phyloP scores from a whole-genome alignment of 2,797 vertebrate species.

The Masticophis lateralis region DNA sequence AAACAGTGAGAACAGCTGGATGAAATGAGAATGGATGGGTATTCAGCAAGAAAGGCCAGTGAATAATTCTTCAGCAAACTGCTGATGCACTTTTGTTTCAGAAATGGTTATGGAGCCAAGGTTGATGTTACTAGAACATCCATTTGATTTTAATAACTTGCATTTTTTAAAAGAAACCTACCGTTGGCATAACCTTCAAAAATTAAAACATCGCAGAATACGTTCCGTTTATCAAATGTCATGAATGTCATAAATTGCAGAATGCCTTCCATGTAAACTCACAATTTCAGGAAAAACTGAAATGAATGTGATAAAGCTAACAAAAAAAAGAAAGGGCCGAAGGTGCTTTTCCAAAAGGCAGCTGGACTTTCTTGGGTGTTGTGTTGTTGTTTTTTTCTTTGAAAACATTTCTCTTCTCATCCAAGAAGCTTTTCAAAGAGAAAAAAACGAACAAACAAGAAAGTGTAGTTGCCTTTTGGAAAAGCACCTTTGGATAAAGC shows the following conservation, averaged over 20 bases:
- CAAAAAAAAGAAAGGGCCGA: neutral
- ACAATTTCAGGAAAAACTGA: slow-evolving; percentile 17
- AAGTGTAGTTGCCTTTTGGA: neutral
- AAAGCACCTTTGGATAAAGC: neutral
- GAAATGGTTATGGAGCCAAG: neutral
- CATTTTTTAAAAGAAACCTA: neutral
- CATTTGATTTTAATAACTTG: neutral
- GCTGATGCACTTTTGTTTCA: neutral
- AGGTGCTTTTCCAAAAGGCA: neutral
- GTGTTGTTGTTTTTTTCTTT: neutral
- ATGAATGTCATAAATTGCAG: slow-evolving; percentile 17
- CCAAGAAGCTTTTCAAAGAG: neutral
- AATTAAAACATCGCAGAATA: slow-evolving; percentile 3
- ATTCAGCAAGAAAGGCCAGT: neutral
- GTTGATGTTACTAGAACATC: neutral
- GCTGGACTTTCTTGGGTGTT: neutral
- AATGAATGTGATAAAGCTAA: slow-evolving; percentile 18
- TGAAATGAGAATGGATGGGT: neutral
- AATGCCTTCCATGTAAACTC: neutral
- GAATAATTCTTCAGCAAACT: neutral
- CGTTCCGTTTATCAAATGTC: neutral
- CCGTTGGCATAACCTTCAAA: neutral
- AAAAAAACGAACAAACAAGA: neutral
- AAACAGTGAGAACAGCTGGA: neutral
- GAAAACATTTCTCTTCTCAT: neutral